Base-by-base conservation (phyloP, 2,113 vertebrate species). In the Stercorarius parasiticus region DNA sequence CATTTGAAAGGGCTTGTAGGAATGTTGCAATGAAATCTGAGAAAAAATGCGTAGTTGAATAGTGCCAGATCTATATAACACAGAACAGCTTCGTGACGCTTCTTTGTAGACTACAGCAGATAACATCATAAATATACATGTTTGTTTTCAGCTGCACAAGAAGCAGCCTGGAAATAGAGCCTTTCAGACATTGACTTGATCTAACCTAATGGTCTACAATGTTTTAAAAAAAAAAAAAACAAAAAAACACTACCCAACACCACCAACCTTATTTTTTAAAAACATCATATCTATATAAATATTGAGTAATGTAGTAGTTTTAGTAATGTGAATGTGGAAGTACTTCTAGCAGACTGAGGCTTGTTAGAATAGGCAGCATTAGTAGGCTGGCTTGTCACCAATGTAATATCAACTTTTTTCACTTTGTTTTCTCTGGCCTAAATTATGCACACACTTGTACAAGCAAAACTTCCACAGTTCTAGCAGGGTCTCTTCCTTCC, bases 1-100 rank as follows among this genome's bases (percentile, higher is more conserved):
- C 88, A 59, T 95, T 86, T 85, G 86, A 96, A 95, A 87, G 70
- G 88, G 94, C 82, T 92, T 97, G 87, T 92, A 97, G 93, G 94
- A 97, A 93, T 95, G 88, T 90, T 95, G 81, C 90, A 86, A 25
- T 65, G 69, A 82, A 96, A 92, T 90, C 79, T 50, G 61, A 94
- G 81, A 55, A 82, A 84, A 84, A 95, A 94, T 19, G 50, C 6
- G 5, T 73, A 55, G 61, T 32, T 90, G 66, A 93, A 69, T 91
- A 79, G 36, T 23, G 11, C 94, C 47, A 49, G 47, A 22, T 65
- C 74, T 78, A 52, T 86, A 6, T 80, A 84, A 40, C 25, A 56
- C 20, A 93, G 72, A 76, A 95, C 81, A 88, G 83, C 76, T 96
- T 90, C 0, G 2, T 53, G 83, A 92, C 82, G 55, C 71, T 91